Evolutionary conservation across 2,797 vertebrate species (phyloP).

Genomic region (Calcarius lapponicus): DNA sequence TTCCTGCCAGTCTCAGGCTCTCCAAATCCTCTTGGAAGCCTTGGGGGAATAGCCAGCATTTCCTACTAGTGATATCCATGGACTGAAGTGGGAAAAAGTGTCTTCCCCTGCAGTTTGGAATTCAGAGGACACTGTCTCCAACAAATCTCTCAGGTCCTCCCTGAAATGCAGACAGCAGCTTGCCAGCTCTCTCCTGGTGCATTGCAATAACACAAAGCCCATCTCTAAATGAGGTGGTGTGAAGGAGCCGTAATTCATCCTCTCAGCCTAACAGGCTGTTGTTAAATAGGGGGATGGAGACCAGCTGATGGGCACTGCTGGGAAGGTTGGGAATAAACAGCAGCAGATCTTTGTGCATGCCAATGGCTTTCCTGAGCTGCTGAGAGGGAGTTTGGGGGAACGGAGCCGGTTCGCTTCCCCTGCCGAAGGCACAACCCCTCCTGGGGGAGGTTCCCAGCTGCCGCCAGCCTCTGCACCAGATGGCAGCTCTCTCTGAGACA

Average conservation of each 20-base stretch:
- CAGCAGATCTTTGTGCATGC: background rate
- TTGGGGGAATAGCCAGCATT: background rate
- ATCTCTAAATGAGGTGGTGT: background rate
- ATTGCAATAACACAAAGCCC: background rate
- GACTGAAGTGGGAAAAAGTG: background rate
- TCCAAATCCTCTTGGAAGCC: background rate
- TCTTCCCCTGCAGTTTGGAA: background rate
- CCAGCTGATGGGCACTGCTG: background rate
- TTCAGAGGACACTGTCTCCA: background rate
- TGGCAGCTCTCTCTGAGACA: background rate
- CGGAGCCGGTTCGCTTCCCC: rapidly evolving
- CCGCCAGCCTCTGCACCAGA: background rate
- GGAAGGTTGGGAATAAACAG: background rate
- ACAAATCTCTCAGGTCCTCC: background rate
- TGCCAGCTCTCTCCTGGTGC: background rate
- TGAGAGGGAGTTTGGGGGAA: background rate
- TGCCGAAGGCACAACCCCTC: background rate
- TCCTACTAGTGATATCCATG: background rate
- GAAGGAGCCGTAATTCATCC: background rate
- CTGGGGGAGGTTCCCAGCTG: background rate
- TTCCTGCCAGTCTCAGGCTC: background rate
- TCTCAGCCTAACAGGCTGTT: background rate
- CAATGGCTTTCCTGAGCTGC: background rate
- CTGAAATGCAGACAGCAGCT: background rate
- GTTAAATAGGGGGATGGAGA: background rate